phyloP scores from a whole-genome alignment of 2,113 vertebrate genomes.

The Ptilonorhynchus violaceus region DNA sequence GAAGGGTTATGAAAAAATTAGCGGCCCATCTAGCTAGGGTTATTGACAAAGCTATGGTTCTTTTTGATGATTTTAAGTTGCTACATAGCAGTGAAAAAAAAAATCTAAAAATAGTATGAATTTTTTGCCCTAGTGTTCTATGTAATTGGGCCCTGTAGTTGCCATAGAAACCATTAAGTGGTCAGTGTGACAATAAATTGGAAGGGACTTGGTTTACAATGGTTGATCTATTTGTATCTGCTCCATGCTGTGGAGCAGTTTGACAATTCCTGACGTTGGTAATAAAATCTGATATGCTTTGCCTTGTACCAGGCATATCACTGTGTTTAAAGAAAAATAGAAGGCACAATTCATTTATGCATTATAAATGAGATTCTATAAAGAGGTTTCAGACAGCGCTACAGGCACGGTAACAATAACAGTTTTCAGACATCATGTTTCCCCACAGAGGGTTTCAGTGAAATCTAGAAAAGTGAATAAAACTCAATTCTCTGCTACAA shows the following conservation, averaged over 20 bases:
- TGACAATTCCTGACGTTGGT: background rate
- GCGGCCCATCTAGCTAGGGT: background rate
- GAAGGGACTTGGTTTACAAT: background rate
- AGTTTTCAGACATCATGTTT: background rate
- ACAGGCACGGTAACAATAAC: background rate
- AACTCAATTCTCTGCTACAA: background rate
- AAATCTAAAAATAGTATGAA: background rate
- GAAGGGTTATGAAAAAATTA: background rate
- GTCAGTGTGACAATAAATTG: background rate
- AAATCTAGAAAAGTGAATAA: background rate
- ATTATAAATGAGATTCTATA: background rate
- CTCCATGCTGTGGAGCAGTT: background rate
- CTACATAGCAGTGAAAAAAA: background rate
- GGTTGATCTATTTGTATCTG: background rate
- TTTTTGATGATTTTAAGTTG: background rate
- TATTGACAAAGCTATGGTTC: background rate
- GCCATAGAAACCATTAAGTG: slow-evolving; percentile 23
- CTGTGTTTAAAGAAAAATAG: background rate
- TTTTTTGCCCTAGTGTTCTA: background rate
- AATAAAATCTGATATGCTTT: background rate
- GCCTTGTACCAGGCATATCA: background rate
- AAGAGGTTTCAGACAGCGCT: background rate
- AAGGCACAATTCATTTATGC: background rate
- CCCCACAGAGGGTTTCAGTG: background rate
- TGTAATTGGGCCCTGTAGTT: background rate